These are phyloP conservation scores for Colinus virginianus DNA, from an alignment of 2,113 vertebrate species.

Conservation along the genomic window DNA sequence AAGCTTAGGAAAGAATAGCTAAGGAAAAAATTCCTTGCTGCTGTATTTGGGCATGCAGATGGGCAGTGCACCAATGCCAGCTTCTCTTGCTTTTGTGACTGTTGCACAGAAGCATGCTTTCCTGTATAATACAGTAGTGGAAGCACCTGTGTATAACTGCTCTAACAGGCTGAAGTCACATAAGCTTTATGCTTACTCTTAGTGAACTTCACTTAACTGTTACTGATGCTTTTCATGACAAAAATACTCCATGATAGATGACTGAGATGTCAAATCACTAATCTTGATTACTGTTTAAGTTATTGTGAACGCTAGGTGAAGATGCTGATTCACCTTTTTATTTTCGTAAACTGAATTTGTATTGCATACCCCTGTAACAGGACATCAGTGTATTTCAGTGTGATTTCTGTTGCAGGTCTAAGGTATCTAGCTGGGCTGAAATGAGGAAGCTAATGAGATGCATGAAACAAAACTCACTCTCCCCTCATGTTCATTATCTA, in stretches of 20 bases:
- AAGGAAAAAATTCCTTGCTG: background rate
- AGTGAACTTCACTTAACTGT: background rate
- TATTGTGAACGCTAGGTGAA: background rate
- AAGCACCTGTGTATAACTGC: background rate
- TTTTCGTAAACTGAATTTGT: background rate
- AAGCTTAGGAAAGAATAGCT: background rate
- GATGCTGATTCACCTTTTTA: background rate
- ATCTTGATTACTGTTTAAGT: background rate
- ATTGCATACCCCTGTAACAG: fast-evolving
- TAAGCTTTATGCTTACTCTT: no score
- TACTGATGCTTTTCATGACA: background rate
- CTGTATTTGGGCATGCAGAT: no score
- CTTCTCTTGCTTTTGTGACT: background rate
- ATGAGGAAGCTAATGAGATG: background rate
- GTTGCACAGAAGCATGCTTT: background rate
- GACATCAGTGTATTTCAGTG: background rate
- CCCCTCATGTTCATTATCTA: background rate
- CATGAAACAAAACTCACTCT: background rate
- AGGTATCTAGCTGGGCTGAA: background rate
- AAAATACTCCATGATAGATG: background rate
- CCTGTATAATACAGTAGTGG: background rate
- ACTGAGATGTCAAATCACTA: background rate
- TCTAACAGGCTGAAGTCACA: background rate
- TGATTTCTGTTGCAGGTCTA: background rate
- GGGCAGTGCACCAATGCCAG: background rate